Base-by-base conservation (phyloP, 2,797 vertebrate species). In the Numenius phaeopus region DNA sequence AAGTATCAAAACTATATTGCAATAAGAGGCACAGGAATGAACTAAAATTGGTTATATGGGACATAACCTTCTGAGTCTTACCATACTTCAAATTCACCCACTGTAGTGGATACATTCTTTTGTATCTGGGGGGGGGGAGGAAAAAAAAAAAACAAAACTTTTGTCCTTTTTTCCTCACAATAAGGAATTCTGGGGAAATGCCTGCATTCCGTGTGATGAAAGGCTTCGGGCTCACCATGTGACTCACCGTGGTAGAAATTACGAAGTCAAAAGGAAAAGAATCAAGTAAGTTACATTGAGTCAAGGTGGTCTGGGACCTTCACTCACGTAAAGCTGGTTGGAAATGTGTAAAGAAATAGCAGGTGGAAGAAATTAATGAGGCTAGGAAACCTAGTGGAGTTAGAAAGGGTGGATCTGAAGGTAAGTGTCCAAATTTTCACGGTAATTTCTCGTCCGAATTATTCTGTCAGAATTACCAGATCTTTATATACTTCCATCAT, bases 31-130 rank as follows among this genome's bases (percentile, higher is more conserved):
- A 55, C 10, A 69, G 22, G 14, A 78, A 22, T 67, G 19, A 67
- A 22, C 5, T 3, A 44, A 62, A 59, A n/a, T 44, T 2, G 0
- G 0, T 77, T 75, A 13, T 2, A 0, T 52, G 14, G 14, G 9
- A 32, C 49, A 27, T 18, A 83, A 52, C 9, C 9, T 89, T 77
- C 57, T 71, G 52, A 65, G 11, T 79, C 40, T 75, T 76, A 34
- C 30, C 27, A 5, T 70, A 6, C n/a, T 86, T 21, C 32, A 40
- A 44, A 58, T 39, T 76, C 72, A 79, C 19, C 22, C 64, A 10
- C 29, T 29, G 14, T 55, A 50, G 70, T 20, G 6, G 40, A 50
- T 46, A 11, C 12, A 6, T 49, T 61, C 20, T 39, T 66, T 39
- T 37, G 8, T 57, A 46, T 22, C 8, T 16, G 50, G 26, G 29